A percentile compares a stretch with the other conserved stretches of the same genome.
These are phyloP conservation scores for Artemisiospiza belli DNA, from an alignment of 2,113 vertebrate species.

Conservation along the genomic window DNA sequence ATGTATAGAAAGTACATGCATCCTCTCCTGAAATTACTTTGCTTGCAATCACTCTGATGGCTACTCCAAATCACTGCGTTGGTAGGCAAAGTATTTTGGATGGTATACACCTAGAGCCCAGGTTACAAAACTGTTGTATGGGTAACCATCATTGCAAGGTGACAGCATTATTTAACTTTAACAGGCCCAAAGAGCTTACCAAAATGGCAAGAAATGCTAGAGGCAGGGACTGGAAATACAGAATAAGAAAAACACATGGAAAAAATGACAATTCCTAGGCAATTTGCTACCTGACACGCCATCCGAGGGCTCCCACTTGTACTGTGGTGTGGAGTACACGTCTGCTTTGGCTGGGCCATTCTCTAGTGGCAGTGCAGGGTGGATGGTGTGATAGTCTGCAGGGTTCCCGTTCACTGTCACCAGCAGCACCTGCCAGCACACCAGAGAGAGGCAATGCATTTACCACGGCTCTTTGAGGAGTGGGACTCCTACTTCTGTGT, in stretches of 20 bases:
- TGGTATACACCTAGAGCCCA: background rate
- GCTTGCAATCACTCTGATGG: background rate
- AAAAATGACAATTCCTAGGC: background rate
- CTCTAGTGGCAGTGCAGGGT: constrained; percentile 77
- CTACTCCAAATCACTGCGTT: background rate
- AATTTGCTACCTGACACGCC: constrained; percentile 75
- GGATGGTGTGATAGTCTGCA: constrained; percentile 84
- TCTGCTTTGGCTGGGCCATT: constrained; percentile 90
- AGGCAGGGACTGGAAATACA: background rate
- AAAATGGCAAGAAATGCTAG: background rate
- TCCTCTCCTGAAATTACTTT: background rate
- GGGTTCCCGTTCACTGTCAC: constrained; percentile 91
- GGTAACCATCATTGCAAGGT: background rate
- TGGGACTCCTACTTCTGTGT: background rate
- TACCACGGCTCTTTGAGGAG: background rate
- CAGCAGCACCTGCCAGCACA: constrained; percentile 77
- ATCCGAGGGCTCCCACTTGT: constrained; percentile 81
- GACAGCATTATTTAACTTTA: background rate
- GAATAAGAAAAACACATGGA: background rate
- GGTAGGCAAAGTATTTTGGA: background rate
- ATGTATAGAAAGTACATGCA: background rate
- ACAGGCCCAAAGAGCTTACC: background rate
- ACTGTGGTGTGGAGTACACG: constrained; percentile 91
- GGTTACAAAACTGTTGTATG: background rate
- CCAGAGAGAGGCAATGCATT: background rate